Base-by-base conservation (phyloP, 1,140 invertebrate species). In the Bombyx mandarina region DNA sequence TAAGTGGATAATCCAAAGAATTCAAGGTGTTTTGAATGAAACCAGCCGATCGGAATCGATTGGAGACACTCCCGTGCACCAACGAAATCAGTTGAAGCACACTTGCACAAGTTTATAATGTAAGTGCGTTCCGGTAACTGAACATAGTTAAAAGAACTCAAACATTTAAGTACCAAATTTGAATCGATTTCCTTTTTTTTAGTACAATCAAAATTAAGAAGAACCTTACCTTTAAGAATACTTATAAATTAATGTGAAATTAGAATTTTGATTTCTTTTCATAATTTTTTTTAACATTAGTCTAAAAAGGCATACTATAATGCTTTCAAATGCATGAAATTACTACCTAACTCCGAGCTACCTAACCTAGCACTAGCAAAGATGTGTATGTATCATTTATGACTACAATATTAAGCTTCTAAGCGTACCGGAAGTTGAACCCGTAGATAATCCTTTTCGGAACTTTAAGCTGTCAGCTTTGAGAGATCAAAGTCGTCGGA, bases 21-120 rank as follows among this genome's bases (percentile, higher is more conserved):
- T 26, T 52, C 12, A 6, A 54, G 46, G 9, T 22, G 12, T 12
- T 35, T 46, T 58, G 50, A 56, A 43, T 45, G 47, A 44, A 56
- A 60, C 47, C 18, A 57, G 42, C 22, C 49, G 12, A 43, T 53
- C 42, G 58, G 52, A 67, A 69, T 69, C 60, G 44, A 65, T 69
- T 67, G 42, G 53, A 51, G 60, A 69, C 65, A 65, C 65, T 64
- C 60, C 57, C 45, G 50, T 42, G n/a, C 44, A 42, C 26, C 35
- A 18, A 57, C 47, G 26, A 54, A 58, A 47, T 54, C 43, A 57
- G 54, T 50, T 57, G 60, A 54, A 54, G 48, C 54, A 60, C 48
- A 46, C 51, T 60, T 62, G 54, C 52, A 56, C 60, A 63, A 66
- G 58, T 56, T 58, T 65, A 54, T 59, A 60, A 52, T 54, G 56